A percentile compares a stretch with the other conserved stretches of the same genome.
Evolutionary conservation across 2,888 invertebrate species (phyloP).

Genomic region (Smittia sp.): DNA sequence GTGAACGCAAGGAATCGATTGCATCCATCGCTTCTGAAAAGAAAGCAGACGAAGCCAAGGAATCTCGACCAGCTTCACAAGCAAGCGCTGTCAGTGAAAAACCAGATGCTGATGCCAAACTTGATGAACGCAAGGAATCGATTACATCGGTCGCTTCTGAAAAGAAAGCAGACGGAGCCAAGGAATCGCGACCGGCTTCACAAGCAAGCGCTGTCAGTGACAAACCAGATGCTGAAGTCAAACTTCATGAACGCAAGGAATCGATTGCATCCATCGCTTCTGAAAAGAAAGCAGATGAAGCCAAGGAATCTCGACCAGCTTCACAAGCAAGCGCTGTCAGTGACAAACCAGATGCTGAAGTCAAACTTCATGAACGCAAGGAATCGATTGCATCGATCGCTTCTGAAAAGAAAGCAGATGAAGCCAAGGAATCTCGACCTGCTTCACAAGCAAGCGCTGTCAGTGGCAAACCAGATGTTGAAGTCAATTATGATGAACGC

Average conservation of each 20-base stretch:
- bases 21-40: conserved; percentile 4
- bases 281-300: conserved; percentile 27
- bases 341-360: conserved; percentile 37
- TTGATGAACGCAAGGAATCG: conserved; percentile 2
- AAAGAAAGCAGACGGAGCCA: neutral
- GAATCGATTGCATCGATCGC: conserved; percentile 7
- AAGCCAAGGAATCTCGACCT: conserved; percentile 32
- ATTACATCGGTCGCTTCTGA: neutral
- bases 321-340: conserved; percentile 45
- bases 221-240: conserved; percentile 28
- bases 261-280: conserved; percentile 1
- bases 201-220: conserved; percentile 41
- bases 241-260: conserved; percentile 4
- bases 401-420: conserved; percentile 5
- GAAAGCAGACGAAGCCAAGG: neutral
- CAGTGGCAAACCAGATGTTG: conserved; percentile 3
- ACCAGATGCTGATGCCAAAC: conserved; percentile 40
- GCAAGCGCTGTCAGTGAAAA: conserved; percentile 42
- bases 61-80: conserved; percentile 42
- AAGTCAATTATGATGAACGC: conserved; percentile 29
- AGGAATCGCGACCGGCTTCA: conserved; percentile 20
- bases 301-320: conserved; percentile 43
- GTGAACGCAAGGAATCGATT: conserved; percentile 22
- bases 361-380: conserved; percentile 16
- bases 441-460: conserved; percentile 38